Evolutionary conservation across 2,113 vertebrate species (phyloP).

Genomic region (Kryptolebias marmoratus): DNA sequence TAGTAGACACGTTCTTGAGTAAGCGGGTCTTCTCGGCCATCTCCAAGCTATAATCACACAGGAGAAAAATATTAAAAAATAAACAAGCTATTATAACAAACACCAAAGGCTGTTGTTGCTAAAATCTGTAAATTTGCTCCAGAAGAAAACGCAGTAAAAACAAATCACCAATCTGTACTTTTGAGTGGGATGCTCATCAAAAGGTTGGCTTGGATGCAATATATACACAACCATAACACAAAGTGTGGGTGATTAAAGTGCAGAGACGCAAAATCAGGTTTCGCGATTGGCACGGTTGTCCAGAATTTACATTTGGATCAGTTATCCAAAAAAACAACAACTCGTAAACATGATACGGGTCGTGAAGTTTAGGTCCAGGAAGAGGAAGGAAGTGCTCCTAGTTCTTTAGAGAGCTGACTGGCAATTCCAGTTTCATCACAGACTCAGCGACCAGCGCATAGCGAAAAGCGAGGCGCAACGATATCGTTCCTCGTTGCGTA

Average conservation of each 20-base stretch:
- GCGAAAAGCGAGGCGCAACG: constrained; percentile 33
- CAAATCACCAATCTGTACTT: neutral
- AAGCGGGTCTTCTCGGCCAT: constrained; percentile 31
- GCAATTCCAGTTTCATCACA: constrained; percentile 23
- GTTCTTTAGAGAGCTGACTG: constrained; percentile 1
- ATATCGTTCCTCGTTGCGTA: constrained; percentile 31
- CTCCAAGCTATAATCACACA: constrained; percentile 63
- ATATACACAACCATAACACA: too few species aligned
- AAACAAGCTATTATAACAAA: neutral
- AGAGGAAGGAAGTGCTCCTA: neutral
- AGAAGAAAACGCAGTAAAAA: neutral
- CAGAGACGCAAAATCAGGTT: too few species aligned
- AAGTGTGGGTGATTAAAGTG: too few species aligned
- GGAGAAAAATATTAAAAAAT: constrained; percentile 13
- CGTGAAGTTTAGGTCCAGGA: neutral
- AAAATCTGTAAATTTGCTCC: neutral
- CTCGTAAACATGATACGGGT: neutral
- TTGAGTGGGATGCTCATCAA: constrained; percentile 20
- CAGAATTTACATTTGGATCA: too few species aligned
- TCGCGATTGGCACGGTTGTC: too few species aligned
- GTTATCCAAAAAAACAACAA: neutral
- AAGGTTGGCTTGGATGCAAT: too few species aligned
- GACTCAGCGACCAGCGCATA: constrained; percentile 18
- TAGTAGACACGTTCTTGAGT: constrained; percentile 5
- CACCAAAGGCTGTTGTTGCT: neutral